Evolutionary conservation across 2,888 invertebrate genomes (phyloP).

Genomic region (Neoaliturus tenellus): DNA sequence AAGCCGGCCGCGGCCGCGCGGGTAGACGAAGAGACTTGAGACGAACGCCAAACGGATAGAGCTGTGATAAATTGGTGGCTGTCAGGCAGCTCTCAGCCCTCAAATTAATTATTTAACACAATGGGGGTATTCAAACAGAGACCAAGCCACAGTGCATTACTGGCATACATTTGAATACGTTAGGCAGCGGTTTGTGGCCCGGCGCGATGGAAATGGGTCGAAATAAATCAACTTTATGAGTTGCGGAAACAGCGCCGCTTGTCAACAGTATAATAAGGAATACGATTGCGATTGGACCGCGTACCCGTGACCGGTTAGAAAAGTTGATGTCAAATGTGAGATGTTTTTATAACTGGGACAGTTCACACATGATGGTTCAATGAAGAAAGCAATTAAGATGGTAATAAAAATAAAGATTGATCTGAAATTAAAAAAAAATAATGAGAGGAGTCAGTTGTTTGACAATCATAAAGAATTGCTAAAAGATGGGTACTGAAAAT

Average conservation of each 20-base stretch:
- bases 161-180: slow-evolving; percentile 30
- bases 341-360: too few species aligned
- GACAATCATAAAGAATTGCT: too few species aligned
- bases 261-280: neutral
- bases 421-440: too few species aligned
- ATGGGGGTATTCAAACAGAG: slow-evolving; percentile 47
- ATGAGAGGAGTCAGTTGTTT: too few species aligned
- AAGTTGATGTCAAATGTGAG: too few species aligned
- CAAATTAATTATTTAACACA: slow-evolving; percentile 54
- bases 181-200: slow-evolving; percentile 11
- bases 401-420: too few species aligned
- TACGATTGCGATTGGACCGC: too few species aligned
- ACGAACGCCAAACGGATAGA: neutral
- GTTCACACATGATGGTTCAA: too few species aligned
- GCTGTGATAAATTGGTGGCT: slow-evolving; percentile 37
- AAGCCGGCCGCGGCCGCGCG: too few species aligned
- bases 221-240: slow-evolving; percentile 35
- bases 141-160: slow-evolving; percentile 32
- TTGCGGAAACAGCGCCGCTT: slow-evolving; percentile 6
- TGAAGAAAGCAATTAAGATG: too few species aligned
- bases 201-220: slow-evolving; percentile 16
- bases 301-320: too few species aligned
- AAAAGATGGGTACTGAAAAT: too few species aligned
- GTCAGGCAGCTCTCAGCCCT: slow-evolving; percentile 21
- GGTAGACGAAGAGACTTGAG: neutral